phyloP scores from a whole-genome alignment of 2,113 vertebrate genomes.

The Indri indri region DNA sequence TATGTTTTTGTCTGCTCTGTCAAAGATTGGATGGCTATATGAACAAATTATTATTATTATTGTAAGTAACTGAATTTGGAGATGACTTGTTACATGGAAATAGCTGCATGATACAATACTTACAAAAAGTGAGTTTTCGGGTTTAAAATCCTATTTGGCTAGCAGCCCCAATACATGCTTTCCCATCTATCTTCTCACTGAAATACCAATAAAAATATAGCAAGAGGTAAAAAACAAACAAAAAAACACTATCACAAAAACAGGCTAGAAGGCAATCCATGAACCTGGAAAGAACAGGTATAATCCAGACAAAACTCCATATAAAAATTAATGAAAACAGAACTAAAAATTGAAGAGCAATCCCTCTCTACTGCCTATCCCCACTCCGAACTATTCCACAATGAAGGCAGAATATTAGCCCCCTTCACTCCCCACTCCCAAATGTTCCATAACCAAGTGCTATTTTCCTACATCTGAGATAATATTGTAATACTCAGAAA shows the following conservation, averaged over 20 bases:
- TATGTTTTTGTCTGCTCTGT: too few relatives aligned
- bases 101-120: not conserved
- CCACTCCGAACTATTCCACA: not conserved
- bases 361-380: not conserved
- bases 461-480: not conserved
- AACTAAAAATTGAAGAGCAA: not conserved
- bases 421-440: not conserved
- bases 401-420: not conserved
- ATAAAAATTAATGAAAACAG: not conserved
- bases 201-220: not conserved
- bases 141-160: slow-evolving; percentile 33
- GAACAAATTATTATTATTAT: not conserved
- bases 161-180: not conserved
- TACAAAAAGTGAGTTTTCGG: not conserved
- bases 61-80: not conserved
- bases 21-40: too few relatives aligned
- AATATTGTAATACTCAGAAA: not conserved
- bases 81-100: not conserved
- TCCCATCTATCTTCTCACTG: not conserved
- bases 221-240: not conserved
- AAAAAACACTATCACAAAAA: not conserved
- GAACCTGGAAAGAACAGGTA: not conserved
- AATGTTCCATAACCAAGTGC: not conserved
- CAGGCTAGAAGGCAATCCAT: not conserved
- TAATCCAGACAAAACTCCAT: not conserved